phyloP scores from a whole-genome alignment of 2,888 invertebrate genomes.

The Clostera curtula region DNA sequence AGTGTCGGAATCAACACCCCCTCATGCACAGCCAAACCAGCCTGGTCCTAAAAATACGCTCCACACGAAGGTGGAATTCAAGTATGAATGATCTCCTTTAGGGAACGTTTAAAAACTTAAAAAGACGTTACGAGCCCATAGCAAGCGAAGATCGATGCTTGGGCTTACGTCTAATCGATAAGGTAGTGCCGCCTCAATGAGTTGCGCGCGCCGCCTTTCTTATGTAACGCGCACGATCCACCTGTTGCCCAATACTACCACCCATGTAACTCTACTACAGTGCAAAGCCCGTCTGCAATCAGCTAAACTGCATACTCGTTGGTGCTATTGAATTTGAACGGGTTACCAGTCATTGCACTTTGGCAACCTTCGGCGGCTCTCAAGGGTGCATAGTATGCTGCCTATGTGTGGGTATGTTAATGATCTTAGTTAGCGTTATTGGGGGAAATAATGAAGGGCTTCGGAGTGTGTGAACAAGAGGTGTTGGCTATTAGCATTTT shows the following conservation, averaged over 20 bases:
- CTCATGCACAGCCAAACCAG: too few relatives aligned
- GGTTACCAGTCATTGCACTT: conserved; percentile 61
- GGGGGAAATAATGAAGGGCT: conserved; percentile 32
- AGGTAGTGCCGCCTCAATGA: conserved; percentile 63
- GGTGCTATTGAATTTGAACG: conserved; percentile 35
- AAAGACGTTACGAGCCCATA: conserved; percentile 48
- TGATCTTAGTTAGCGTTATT: conserved; percentile 62
- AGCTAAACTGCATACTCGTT: conserved; percentile 14
- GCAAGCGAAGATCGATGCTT: conserved; percentile 52
- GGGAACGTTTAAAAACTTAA: too few relatives aligned
- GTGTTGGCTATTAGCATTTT: conserved; percentile 16
- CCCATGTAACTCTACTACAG: conserved; percentile 47
- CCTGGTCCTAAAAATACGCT: too few relatives aligned
- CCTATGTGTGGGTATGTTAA: conserved; percentile 50
- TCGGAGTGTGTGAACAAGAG: conserved; percentile 19
- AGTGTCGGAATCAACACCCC: too few relatives aligned
- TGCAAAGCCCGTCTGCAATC: conserved; percentile 29
- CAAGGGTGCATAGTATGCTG: conserved; percentile 68
- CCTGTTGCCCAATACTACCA: conserved; percentile 68
- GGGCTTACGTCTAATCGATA: conserved; percentile 63
- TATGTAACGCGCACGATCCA: conserved; percentile 66
- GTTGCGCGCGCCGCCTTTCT: conserved; percentile 61
- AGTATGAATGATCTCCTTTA: too few relatives aligned
- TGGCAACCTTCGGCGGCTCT: conserved; percentile 69
- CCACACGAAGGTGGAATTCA: too few relatives aligned